phyloP scores from a whole-genome alignment of 1,140 invertebrate species.

The Thaumatotibia leucotreta region DNA sequence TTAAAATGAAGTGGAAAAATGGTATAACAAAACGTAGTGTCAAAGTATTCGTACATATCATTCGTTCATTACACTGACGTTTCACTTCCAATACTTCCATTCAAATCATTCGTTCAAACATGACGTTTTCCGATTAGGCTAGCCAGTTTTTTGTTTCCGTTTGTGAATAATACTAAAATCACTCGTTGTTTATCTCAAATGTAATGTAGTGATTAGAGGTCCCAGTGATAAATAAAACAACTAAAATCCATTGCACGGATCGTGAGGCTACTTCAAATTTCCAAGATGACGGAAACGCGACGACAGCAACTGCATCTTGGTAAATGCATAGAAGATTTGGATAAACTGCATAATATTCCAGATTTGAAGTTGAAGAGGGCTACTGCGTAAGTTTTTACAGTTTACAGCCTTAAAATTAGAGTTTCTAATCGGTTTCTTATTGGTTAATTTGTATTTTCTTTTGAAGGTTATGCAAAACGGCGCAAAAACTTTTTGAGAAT shows the following conservation, averaged over 20 bases:
- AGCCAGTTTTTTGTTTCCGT: constrained; percentile 56
- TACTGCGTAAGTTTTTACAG: constrained; percentile 61
- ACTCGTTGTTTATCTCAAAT: constrained; percentile 47
- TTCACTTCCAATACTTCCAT: neutral
- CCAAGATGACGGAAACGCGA: constrained; percentile 71
- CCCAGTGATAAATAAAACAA: constrained; percentile 13
- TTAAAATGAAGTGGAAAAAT: too few species aligned
- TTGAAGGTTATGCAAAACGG: constrained; percentile 73
- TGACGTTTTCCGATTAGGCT: constrained; percentile 57
- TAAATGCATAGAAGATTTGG: constrained; percentile 75
- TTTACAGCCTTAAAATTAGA: constrained; percentile 11
- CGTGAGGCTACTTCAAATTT: constrained; percentile 28
- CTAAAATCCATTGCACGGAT: constrained; percentile 27
- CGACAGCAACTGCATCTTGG: constrained; percentile 74
- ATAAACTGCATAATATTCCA: constrained; percentile 72
- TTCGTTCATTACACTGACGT: neutral
- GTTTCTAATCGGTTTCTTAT: neutral
- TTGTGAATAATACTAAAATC: constrained; percentile 45
- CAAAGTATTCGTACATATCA: neutral
- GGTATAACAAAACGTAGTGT: neutral
- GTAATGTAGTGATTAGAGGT: constrained; percentile 59
- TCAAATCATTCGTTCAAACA: constrained; percentile 25
- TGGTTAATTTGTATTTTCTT: constrained; percentile 21
- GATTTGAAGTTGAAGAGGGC: constrained; percentile 72
- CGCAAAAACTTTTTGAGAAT: constrained; percentile 77